Conservation (phyloP, 2,888 invertebrate species). For the Stenolophus ochropezus region DNA sequence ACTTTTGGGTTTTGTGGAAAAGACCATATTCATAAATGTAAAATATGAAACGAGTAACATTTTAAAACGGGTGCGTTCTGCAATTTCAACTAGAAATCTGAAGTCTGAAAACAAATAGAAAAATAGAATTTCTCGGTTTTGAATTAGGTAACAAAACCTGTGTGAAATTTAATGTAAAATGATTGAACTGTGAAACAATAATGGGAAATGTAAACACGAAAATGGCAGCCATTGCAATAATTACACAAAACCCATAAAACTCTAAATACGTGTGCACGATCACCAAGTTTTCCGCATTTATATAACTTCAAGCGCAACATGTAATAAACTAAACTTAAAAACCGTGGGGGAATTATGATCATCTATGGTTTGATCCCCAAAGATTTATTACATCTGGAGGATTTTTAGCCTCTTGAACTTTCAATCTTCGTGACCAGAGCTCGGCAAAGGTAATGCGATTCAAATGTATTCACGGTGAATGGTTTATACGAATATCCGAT, state of each 20-base stretch:
- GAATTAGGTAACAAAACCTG: too few relatives aligned
- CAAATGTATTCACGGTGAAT: slow-evolving; percentile 59
- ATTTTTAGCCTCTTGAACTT: slow-evolving; percentile 53
- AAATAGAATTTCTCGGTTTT: too few relatives aligned
- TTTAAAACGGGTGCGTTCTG: too few relatives aligned
- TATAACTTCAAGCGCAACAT: slow-evolving; percentile 8
- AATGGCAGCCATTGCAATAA: slow-evolving; percentile 33
- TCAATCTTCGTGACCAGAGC: slow-evolving; percentile 48
- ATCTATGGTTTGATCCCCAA: slow-evolving; percentile 51
- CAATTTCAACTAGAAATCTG: too few relatives aligned
- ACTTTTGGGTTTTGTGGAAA: too few relatives aligned
- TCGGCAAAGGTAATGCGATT: slow-evolving; percentile 55
- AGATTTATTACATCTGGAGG: slow-evolving; percentile 50
- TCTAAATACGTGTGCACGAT: slow-evolving; percentile 15
- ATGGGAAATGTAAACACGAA: slow-evolving; percentile 23
- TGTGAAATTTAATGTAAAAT: background rate
- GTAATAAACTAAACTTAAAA: slow-evolving; percentile 47
- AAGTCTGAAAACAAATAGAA: too few relatives aligned
- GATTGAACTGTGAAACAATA: background rate
- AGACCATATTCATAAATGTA: too few relatives aligned
- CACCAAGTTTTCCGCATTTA: slow-evolving; percentile 32
- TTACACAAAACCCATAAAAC: background rate
- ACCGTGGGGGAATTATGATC: slow-evolving; percentile 47
- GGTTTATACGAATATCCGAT: slow-evolving; percentile 60
- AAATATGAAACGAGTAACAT: too few relatives aligned